phyloP scores from a whole-genome alignment of 2,113 vertebrate genomes.

The Aramus guarauna region DNA sequence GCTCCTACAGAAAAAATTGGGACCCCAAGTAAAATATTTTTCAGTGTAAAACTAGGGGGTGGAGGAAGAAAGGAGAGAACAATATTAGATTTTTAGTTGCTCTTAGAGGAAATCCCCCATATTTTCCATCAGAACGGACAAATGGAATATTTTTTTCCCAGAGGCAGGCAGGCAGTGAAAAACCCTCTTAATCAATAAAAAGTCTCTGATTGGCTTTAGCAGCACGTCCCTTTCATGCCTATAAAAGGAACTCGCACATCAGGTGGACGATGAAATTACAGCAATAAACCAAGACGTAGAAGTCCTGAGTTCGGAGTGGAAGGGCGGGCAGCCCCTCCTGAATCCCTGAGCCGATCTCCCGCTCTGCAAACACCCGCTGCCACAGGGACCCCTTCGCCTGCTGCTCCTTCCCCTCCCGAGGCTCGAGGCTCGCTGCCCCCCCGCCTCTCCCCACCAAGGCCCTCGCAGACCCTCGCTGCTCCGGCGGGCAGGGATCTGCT shows the following conservation, averaged over 20 bases:
- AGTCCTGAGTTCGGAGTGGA: not conserved
- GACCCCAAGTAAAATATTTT: not conserved
- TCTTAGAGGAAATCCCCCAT: not conserved
- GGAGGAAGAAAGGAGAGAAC: not conserved
- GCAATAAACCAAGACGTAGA: not conserved
- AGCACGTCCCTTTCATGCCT: not conserved
- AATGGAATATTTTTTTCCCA: not conserved
- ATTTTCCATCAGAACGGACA: not conserved
- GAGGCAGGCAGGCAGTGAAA: no score
- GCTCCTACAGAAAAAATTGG: not conserved
- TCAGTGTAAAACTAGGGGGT: rapidly evolving
- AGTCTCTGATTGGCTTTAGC: not conserved
- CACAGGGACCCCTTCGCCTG: rapidly evolving
- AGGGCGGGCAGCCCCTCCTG: not conserved
- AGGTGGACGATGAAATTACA: rapidly evolving
- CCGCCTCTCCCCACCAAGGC: not conserved
- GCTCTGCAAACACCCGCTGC: not conserved
- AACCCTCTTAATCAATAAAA: not conserved
- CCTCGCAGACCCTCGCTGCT: rapidly evolving
- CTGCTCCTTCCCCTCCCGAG: not conserved
- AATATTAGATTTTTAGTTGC: not conserved
- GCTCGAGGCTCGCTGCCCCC: not conserved
- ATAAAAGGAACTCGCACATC: not conserved
- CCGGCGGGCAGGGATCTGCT: rapidly evolving
- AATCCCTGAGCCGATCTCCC: rapidly evolving